phyloP scores from a whole-genome alignment of 30 jellyfish, hydroid and myxozoan genomes.

The Hydractinia symbiolongicarpus region DNA sequence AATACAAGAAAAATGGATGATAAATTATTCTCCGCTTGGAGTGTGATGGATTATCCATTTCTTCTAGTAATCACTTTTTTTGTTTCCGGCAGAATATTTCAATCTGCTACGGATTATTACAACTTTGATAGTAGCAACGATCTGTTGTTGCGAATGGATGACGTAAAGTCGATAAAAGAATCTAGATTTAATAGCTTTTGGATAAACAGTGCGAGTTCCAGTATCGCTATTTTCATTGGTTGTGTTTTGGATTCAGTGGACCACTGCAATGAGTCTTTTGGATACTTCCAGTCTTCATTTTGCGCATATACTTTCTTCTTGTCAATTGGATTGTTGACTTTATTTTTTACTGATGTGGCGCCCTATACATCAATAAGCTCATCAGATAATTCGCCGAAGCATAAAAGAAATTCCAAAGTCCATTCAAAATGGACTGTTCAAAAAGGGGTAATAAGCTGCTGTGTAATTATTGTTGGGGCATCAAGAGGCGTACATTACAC shows the following conservation, averaged over 20 bases:
- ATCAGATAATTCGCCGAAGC: too few relatives aligned
- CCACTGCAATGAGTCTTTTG: background rate
- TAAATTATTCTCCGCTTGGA: background rate
- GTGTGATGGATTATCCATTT: background rate
- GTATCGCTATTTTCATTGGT: background rate
- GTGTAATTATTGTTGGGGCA: background rate
- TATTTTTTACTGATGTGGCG: too few relatives aligned
- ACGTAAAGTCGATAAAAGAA: background rate
- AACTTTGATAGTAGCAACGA: background rate
- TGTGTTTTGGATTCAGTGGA: background rate
- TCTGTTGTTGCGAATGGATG: background rate
- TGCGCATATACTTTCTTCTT: too few relatives aligned
- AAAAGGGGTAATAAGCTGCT: background rate
- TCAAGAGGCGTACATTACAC: slow-evolving; percentile 6
- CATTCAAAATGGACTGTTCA: too few relatives aligned
- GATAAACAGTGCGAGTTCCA: background rate
- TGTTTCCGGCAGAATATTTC: slow-evolving; percentile 4
- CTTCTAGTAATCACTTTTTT: background rate
- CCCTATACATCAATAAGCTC: too few relatives aligned
- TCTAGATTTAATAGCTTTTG: background rate
- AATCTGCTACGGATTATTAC: slow-evolving; percentile 11
- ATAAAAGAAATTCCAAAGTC: too few relatives aligned
- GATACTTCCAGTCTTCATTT: background rate
- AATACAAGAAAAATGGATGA: background rate
- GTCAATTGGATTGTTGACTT: too few relatives aligned